Conservation (phyloP, 2,113 vertebrate species). For the Neopipo cinnamomea region DNA sequence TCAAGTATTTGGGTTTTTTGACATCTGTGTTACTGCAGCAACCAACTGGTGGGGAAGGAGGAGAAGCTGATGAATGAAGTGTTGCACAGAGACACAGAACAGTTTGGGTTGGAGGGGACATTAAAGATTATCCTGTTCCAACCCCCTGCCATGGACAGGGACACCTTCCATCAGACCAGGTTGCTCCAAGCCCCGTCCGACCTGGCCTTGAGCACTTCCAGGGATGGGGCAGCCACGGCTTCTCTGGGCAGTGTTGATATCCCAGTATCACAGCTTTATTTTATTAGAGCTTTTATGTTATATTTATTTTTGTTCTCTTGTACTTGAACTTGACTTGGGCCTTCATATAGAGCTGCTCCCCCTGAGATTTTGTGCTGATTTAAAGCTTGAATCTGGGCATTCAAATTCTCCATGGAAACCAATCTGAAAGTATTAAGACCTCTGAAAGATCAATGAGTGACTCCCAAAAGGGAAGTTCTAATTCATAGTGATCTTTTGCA, state of each 20-base stretch:
- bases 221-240: background rate
- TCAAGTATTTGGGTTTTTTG: background rate
- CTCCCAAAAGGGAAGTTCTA: slow-evolving; percentile 18
- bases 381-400: background rate
- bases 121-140: background rate
- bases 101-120: background rate
- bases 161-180: background rate
- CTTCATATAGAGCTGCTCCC: background rate
- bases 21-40: background rate
- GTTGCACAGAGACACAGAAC: background rate
- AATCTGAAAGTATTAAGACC: background rate
- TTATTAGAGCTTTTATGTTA: background rate
- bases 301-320: background rate
- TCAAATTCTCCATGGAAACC: slow-evolving; percentile 41
- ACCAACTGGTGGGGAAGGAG: background rate
- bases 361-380: background rate
- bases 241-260: background rate
- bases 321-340: background rate
- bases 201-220: background rate
- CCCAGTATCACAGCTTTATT: background rate
- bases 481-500: slow-evolving; percentile 18
- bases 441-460: slow-evolving; percentile 12
- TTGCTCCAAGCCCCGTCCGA: background rate
- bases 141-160: background rate
- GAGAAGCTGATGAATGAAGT: background rate